Percentiles rank a stretch among this genome's conserved stretches.
Evolutionary conservation across 2,113 vertebrate genomes (phyloP).

Genomic region (Mirza zaza): DNA sequence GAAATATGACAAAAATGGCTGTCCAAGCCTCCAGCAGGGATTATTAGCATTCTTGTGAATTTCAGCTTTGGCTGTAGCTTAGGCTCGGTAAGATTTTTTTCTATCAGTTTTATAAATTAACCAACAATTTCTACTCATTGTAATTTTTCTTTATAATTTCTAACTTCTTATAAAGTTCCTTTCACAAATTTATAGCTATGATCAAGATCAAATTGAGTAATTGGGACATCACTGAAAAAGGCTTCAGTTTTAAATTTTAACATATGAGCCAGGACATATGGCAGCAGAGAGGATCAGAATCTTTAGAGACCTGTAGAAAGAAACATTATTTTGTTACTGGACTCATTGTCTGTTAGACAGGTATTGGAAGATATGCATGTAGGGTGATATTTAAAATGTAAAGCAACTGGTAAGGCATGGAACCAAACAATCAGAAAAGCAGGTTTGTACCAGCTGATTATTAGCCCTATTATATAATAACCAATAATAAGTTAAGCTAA

Average conservation of each 20-base stretch:
- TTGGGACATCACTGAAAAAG: not conserved
- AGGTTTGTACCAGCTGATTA: not conserved
- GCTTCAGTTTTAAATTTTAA: constrained; percentile 22
- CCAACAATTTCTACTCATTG: not conserved
- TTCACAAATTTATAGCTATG: not conserved
- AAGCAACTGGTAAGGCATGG: not conserved
- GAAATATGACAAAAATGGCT: constrained; percentile 74
- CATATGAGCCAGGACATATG: not conserved
- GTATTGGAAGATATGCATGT: not conserved
- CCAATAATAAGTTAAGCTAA: not conserved
- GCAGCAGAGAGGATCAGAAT: not conserved
- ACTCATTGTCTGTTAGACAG: not conserved
- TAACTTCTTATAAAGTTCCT: not conserved
- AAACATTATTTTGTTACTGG: not conserved
- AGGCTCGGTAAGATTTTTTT: not conserved
- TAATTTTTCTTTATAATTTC: constrained; percentile 15
- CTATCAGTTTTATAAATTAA: constrained; percentile 20
- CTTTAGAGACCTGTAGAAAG: not conserved
- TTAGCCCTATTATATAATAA: not conserved
- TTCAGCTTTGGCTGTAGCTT: constrained; percentile 22
- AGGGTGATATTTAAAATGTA: not conserved
- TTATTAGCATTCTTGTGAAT: constrained; percentile 69
- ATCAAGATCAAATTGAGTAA: not conserved
- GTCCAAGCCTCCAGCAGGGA: constrained; percentile 47
- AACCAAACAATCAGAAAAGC: not conserved